Evolutionary conservation across 1,140 invertebrate species (phyloP).

Genomic region (Drosophila tani): DNA sequence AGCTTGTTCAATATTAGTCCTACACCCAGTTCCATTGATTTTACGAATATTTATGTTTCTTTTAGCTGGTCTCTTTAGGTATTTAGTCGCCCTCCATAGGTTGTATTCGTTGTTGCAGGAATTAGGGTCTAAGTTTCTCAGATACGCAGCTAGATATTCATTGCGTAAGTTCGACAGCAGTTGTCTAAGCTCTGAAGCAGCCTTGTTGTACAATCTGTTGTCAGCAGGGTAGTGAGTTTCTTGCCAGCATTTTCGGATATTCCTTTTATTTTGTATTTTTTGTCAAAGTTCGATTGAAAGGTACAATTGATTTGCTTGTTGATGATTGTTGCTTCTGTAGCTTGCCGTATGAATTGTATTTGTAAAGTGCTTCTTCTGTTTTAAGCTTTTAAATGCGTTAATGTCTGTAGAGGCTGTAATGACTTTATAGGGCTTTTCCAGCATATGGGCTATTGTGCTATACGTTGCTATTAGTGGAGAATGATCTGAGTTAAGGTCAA

Average conservation of each 20-base stretch:
- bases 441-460: no score
- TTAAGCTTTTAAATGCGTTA: no score
- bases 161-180: background rate
- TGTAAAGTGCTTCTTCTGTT: no score
- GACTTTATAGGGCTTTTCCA: no score
- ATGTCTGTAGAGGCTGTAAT: no score
- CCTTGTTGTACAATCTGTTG: constrained; percentile 4
- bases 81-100: constrained; percentile 5
- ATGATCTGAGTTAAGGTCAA: no score
- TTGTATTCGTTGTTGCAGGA: background rate
- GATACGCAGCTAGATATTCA: constrained; percentile 6
- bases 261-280: background rate
- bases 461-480: no score
- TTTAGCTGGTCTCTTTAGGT: constrained; percentile 3
- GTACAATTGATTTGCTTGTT: no score
- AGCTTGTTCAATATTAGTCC: constrained; percentile 1
- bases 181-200: constrained; percentile 8
- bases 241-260: background rate
- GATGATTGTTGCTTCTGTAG: no score
- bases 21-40: constrained; percentile 9
- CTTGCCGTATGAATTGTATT: no score
- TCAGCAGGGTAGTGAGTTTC: constrained; percentile 1
- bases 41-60: constrained; percentile 1
- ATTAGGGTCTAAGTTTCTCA: background rate
- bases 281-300: no score